Percentiles rank a stretch among this genome's conserved stretches.
These are phyloP conservation scores for Sciurus vulgaris DNA, from an alignment of 2,797 vertebrate genomes.

Conservation along the genomic window DNA sequence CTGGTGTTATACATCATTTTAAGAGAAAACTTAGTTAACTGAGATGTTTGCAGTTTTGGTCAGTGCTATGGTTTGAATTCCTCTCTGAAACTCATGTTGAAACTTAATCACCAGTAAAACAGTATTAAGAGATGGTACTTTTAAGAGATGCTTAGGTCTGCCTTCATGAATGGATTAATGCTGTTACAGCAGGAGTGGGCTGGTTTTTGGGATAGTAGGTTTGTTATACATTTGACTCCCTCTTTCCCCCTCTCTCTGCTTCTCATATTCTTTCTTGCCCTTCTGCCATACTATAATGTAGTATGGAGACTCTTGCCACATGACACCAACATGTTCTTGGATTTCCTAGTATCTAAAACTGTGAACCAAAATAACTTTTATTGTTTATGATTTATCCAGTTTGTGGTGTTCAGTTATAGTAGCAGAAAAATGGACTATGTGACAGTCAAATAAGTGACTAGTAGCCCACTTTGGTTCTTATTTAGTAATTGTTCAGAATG, in stretches of 20 bases:
- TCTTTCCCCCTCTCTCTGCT: not conserved
- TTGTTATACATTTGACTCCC: not conserved
- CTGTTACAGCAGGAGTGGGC: no score
- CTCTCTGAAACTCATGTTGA: not conserved
- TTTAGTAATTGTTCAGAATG: not conserved
- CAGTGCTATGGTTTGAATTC: not conserved
- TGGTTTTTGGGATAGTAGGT: not conserved
- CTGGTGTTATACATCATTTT: not conserved
- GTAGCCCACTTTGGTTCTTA: not conserved
- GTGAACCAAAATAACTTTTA: not conserved
- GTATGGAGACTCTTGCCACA: not conserved
- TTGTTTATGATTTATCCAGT: not conserved
- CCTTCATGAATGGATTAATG: not conserved
- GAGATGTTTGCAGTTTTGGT: not conserved
- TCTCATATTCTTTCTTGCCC: no score
- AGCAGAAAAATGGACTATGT: not conserved
- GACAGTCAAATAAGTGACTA: not conserved
- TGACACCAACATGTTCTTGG: not conserved
- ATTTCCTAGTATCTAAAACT: not conserved
- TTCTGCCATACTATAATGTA: not conserved
- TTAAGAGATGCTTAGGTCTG: not conserved
- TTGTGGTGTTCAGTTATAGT: not conserved
- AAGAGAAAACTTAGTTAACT: conserved; percentile 30
- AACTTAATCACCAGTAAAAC: not conserved
- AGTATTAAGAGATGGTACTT: not conserved